Evolutionary conservation across 2,113 vertebrate species (phyloP), one percentile per base, ranked within the genome.

Genomic region (Lucifuga dentata): DNA sequence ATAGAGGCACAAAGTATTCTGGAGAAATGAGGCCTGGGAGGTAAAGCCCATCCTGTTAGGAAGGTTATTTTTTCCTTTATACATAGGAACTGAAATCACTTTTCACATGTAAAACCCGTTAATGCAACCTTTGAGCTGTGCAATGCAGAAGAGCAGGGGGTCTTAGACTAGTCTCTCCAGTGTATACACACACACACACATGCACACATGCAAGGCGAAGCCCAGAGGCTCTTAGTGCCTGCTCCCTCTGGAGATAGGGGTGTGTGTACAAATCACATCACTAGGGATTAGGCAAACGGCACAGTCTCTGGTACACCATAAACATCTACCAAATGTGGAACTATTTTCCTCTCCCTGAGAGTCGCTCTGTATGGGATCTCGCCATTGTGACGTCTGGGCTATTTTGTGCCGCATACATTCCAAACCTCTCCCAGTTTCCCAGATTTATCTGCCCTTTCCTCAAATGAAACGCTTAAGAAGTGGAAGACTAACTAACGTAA

Each of bases 211-310:
- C 5, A 35, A 82, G 73, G 61, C 39, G 36, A 82, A 73, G 77
- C 86, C 79, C 56, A 58, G 68, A 73, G 86, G 78, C 75, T 86
- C 80, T 56, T 61, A 68, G 69, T 88, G 83, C 84, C 90, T 78
- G 86, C 88, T 87, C 87, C 87, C 90, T 90, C 90, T 88, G 81
- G 88, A 92, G 91, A 92, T 91, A 90, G 86, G 84, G 85, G 85
- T 89, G 85, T 86, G 91, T 89, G 90, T 91, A 92, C 90, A 93
- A 94, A 94, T 93, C 92, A 93, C 93, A 93, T 93, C 91, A 94
- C 79, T 74, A 81, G 89, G 91, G 91, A 94, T 94, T 93, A 94
- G 90, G 88, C 90, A 87, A 90, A 92, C 88, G 85, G 88, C 93
- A 84, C 58, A 89, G 91, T 88, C 89, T 88, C 83, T 86, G 88